phyloP scores from a whole-genome alignment of 2,797 vertebrate genomes.

The Euphonia xanthogaster region DNA sequence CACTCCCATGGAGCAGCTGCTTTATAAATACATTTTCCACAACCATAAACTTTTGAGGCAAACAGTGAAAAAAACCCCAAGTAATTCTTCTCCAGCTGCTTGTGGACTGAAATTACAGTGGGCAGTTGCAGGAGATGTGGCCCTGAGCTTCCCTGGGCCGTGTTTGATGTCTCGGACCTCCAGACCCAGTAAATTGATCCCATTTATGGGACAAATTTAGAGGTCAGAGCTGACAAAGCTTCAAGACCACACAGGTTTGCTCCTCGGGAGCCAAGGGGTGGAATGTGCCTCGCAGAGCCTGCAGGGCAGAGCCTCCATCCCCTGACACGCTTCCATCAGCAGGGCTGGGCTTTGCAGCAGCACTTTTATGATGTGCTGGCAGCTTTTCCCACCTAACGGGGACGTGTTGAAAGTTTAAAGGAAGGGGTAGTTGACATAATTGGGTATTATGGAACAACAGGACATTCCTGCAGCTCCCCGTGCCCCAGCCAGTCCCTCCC shows the following conservation, averaged over 20 bases:
- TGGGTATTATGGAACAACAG: not conserved
- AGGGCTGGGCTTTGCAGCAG: not conserved
- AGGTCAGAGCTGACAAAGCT: constrained; percentile 45
- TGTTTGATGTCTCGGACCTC: not conserved
- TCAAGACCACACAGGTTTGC: constrained; percentile 56
- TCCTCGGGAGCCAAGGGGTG: not conserved
- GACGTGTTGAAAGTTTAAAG: not conserved
- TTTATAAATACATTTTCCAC: not conserved
- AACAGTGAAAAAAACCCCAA: not conserved
- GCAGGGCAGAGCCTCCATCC: constrained; percentile 2
- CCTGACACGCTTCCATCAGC: constrained; percentile 48
- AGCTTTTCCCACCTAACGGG: constrained; percentile 13
- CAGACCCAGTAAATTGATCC: constrained; percentile 23
- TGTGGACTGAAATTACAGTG: not conserved
- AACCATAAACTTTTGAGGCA: not conserved
- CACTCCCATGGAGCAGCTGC: not conserved
- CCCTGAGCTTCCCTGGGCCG: not conserved
- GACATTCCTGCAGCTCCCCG: not conserved
- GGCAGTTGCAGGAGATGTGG: not conserved
- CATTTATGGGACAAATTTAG: constrained; percentile 38
- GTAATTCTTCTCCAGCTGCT: not conserved
- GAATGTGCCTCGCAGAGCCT: not conserved
- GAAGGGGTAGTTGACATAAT: not conserved
- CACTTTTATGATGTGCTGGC: not conserved
- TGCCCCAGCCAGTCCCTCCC: not conserved